Evolutionary conservation across 2,113 vertebrate species (phyloP), one percentile per base, ranked within the genome.

Genomic region (Chaetops frenatus): DNA sequence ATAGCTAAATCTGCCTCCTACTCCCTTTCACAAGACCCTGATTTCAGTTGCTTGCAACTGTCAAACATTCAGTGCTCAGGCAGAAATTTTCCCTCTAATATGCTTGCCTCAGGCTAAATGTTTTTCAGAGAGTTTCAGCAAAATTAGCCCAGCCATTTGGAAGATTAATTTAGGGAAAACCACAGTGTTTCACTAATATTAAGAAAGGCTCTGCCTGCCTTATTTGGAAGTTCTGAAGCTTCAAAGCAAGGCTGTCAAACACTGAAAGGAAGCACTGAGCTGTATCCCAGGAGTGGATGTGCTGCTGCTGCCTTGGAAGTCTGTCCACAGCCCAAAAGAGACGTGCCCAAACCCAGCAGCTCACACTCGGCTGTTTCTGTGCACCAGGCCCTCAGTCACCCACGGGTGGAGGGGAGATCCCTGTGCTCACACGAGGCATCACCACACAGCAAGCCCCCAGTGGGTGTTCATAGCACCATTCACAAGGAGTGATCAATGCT

Each of bases 281-380:
- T 48, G 31, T 58, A 31, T 35, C 76, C 60, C 65, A 67, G 60
- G 35, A 60, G 45, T 15, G 64, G 51, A 62, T 38, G 20, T 60
- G 76, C 50, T 93, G 82, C 50, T 93, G 82, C 88, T 92, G 60
- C 62, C 72, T 70, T 83, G 91, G 86, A 81, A 93, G 86, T 78
- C 35, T 20, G 28, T 51, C 67, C 44, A 18, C 24, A 36, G 1
- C 2, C 82, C 60, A 35, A 17, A n/a, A 31, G 38, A 48, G 40
- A 50, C 0, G 0, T 62, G 53, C 25, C 67, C 57, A 19, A 81
- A 56, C 6, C 14, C 76, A 81, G 54, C 71, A 54, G 60, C 1
- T 66, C 25, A 22, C 42, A 22, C 29, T 65, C 56, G 33, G 44
- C 77, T 50, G 58, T 5, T 57, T 29, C 35, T 47, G 44, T 10